These are phyloP conservation scores for Drosophila pegasa DNA, from an alignment of 2,888 invertebrate genomes.

Conservation along the genomic window DNA sequence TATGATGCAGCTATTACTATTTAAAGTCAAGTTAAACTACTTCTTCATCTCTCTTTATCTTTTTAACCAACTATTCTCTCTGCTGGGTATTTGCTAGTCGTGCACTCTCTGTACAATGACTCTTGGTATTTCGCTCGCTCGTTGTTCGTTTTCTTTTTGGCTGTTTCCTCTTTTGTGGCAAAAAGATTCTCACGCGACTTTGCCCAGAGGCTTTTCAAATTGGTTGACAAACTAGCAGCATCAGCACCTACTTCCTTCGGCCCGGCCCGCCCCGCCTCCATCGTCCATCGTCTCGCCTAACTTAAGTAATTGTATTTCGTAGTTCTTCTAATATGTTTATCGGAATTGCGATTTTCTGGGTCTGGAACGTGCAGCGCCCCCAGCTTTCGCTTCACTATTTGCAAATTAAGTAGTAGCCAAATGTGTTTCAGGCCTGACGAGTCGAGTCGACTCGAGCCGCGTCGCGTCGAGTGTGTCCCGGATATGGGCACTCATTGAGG, in stretches of 20 bases:
- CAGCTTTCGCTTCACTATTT: slow-evolving; percentile 48
- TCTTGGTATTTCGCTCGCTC: background rate
- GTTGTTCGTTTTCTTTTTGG: slow-evolving; percentile 22
- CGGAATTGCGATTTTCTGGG: slow-evolving; percentile 31
- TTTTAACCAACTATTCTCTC: background rate
- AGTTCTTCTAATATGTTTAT: slow-evolving; percentile 70
- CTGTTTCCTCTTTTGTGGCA: slow-evolving; percentile 32
- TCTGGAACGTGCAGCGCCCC: slow-evolving; percentile 66
- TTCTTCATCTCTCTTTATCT: background rate
- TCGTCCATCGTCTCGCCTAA: background rate
- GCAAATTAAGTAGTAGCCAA: slow-evolving; percentile 73
- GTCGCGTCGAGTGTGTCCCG: too few relatives aligned
- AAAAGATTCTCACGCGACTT: slow-evolving; percentile 75
- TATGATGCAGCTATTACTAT: too few relatives aligned
- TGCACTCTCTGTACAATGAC: background rate
- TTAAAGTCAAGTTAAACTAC: background rate
- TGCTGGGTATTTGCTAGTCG: background rate
- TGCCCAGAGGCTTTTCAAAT: slow-evolving; percentile 62
- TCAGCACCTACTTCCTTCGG: slow-evolving; percentile 50
- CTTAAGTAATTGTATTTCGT: slow-evolving; percentile 68
- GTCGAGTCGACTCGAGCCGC: background rate
- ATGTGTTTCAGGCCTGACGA: slow-evolving; percentile 53
- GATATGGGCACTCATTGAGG: slow-evolving; percentile 23
- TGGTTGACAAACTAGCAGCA: slow-evolving; percentile 74
- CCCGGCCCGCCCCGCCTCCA: background rate